phyloP scores from a whole-genome alignment of 2,113 vertebrate species.

The Casuarius casuarius region DNA sequence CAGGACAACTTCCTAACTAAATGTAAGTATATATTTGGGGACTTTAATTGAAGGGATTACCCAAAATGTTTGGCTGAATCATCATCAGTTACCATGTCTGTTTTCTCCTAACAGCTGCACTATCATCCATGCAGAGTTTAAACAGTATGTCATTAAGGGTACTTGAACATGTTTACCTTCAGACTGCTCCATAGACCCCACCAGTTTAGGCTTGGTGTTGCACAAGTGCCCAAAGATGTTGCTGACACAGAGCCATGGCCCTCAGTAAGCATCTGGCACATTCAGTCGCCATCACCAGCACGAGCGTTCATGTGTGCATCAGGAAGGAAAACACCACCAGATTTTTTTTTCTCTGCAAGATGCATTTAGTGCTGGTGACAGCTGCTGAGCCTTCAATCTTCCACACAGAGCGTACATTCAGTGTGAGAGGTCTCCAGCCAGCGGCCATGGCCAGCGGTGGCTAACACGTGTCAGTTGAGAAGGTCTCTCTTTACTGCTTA shows the following conservation, averaged over 20 bases:
- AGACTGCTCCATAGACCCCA: neutral
- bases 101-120: neutral
- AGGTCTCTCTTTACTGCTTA: neutral
- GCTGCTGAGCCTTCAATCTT: neutral
- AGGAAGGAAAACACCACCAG: neutral
- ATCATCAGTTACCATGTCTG: neutral
- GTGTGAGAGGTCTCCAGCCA: neutral
- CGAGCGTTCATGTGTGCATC: neutral
- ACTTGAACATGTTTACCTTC: neutral
- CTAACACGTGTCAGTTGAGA: accelerated
- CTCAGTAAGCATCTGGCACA: neutral
- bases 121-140: neutral
- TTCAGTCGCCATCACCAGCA: neutral
- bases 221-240: neutral
- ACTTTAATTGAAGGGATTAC: neutral
- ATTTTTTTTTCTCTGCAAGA: neutral
- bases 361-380: neutral
- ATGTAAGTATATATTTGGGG: neutral
- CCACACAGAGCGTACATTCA: neutral
- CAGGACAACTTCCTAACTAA: neutral
- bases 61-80: conserved; percentile 12
- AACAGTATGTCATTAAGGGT: neutral
- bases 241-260: neutral
- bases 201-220: neutral
- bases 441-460: neutral